Base-by-base conservation (phyloP, 1,140 invertebrate species). In the Diachasmimorpha longicaudata region DNA sequence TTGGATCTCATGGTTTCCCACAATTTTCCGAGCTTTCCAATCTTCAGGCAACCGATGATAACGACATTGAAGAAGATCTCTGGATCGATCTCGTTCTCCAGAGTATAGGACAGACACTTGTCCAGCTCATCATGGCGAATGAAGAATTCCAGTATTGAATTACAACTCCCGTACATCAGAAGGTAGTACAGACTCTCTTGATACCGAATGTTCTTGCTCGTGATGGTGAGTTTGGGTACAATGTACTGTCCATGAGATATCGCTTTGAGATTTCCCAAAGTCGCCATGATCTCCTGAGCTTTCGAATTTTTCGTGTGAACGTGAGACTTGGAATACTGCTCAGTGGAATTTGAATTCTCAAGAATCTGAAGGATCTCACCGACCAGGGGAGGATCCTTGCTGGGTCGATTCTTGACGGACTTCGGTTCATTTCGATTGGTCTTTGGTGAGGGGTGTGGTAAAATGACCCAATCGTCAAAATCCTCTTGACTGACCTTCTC, bases 131-230 rank as follows among this genome's bases (percentile, higher is more conserved):
- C 89, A 19, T 94, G 91, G 72, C 91, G 91, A 72, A 95, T 88
- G 72, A 93, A 93, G 81, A 95, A 95, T 58, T 91, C 90, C 21
- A 95, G 88, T n/a, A 94, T 91, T 4, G 92, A 91, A 1, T 89
- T 87, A 76, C 91, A 91, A 21, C 91, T 93, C 4, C 93, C 94
- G 82, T 95, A 95, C 69, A 90, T 92, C 0, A 89, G 88, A 5
- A 95, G 85, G 86, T 95, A 95, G 83, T 93, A 94, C 0, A 94
- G 81, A 79, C 93, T 94, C 83, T 95, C 94, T 67, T 92, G 90
- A 79, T 94, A 94, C 75, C 92, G 92, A 72, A 92, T 31, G 52
- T 77, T 83, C 70, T 74, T 70, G 19, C 77, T 63, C 42, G 75
- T 78, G 69, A 66, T 73, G 37, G 58, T 78, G 6, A 76, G 9